Conservation (phyloP, 1,140 invertebrate species). For the Bradysia coprophila region DNA sequence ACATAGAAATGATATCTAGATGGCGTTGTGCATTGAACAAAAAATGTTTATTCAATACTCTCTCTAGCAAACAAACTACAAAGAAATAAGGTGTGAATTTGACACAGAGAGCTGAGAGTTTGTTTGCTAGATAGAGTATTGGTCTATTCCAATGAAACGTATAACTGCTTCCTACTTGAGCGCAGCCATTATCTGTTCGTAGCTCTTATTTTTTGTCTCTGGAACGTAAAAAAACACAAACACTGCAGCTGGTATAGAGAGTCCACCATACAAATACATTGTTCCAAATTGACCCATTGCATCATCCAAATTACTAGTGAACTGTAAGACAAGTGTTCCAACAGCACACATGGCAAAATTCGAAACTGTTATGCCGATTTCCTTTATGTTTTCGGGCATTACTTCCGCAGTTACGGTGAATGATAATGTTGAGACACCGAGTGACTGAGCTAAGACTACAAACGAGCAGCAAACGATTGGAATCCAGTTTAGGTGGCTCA, state of each 20-base stretch:
- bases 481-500: neutral
- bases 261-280: neutral
- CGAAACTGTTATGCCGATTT: neutral
- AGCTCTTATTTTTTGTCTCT: neutral
- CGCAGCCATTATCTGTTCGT: neutral
- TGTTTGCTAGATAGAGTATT: too few relatives aligned
- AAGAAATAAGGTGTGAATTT: too few relatives aligned
- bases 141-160: neutral
- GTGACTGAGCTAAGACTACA: neutral
- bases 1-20: too few relatives aligned
- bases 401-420: neutral
- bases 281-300: too few relatives aligned
- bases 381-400: neutral
- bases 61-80: neutral
- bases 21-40: too few relatives aligned
- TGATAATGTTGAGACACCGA: neutral
- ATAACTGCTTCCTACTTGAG: neutral
- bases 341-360: neutral
- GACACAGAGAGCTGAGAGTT: too few relatives aligned
- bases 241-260: neutral
- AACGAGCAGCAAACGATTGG: constrained; percentile 1
- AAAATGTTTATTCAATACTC: neutral
- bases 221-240: neutral
- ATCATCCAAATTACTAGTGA: neutral
- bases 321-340: neutral